These are phyloP conservation scores for Mionectes olivaceus DNA, from an alignment of 2,797 vertebrate species.

Conservation along the genomic window DNA sequence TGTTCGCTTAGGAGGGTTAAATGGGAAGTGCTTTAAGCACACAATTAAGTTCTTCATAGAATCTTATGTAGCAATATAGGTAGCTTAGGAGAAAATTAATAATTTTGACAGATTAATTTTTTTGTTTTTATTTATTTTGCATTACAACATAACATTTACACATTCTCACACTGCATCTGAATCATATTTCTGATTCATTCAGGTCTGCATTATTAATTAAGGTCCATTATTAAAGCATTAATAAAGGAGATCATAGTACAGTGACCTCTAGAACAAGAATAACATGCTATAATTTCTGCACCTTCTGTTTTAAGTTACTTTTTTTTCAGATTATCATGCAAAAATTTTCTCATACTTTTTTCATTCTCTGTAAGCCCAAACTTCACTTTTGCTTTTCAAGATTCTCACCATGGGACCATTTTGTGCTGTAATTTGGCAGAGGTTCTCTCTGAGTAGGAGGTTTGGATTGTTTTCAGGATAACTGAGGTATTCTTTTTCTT, in stretches of 20 bases:
- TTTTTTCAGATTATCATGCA: not conserved
- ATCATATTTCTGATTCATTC: not conserved
- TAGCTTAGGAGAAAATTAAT: not conserved
- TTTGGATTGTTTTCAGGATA: slow-evolving; percentile 39
- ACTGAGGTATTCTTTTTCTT: not conserved
- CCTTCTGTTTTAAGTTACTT: not conserved
- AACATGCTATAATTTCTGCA: not conserved
- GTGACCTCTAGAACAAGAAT: not conserved
- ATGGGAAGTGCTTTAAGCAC: not conserved
- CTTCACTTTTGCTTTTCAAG: slow-evolving; percentile 42
- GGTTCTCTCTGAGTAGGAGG: slow-evolving; percentile 22
- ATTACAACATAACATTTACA: not conserved
- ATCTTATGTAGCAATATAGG: not conserved
- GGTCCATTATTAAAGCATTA: not conserved
- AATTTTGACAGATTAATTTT: not conserved
- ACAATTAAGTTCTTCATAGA: not conserved
- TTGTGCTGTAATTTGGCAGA: slow-evolving; percentile 38
- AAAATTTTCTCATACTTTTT: not conserved
- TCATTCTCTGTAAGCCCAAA: not conserved
- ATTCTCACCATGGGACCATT: slow-evolving; percentile 10
- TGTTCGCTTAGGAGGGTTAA: not conserved
- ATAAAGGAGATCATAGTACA: not conserved
- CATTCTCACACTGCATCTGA: not conserved
- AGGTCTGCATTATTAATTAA: not conserved
- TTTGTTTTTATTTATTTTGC: not conserved